Evolutionary conservation across 2,797 vertebrate genomes (phyloP).

Genomic region (Peromyscus nudipes): DNA sequence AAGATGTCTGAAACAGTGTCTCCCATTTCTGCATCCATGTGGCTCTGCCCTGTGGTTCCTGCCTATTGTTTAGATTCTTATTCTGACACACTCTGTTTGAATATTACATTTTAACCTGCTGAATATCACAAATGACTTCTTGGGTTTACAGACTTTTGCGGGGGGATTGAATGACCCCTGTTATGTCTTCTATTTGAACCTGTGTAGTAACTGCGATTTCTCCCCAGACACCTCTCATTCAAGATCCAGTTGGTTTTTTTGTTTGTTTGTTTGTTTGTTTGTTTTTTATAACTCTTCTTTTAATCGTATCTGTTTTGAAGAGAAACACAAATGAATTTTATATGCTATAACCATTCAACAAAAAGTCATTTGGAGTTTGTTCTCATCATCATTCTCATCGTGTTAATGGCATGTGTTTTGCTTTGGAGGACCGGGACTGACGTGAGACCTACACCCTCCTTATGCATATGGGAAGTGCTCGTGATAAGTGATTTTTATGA

Average conservation of each 20-base stretch:
- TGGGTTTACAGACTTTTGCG: background rate
- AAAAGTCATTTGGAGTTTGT: background rate
- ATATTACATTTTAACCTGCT: background rate
- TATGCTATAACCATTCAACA: background rate
- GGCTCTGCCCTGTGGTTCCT: background rate
- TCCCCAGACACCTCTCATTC: background rate
- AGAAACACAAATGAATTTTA: background rate
- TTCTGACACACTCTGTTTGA: background rate
- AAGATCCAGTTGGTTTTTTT: no score
- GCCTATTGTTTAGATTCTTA: background rate
- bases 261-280: background rate
- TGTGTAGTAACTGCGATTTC: no score
- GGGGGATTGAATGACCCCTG: background rate
- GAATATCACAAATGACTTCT: background rate
- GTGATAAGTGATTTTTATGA: background rate
- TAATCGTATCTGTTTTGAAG: background rate
- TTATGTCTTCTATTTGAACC: background rate
- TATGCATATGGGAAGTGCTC: background rate
- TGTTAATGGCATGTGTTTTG: background rate
- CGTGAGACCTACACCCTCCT: rapidly evolving
- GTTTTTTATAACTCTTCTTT: background rate
- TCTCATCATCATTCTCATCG: background rate
- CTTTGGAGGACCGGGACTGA: background rate
- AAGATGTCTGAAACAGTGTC: background rate
- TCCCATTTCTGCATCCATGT: background rate